Conservation (phyloP, 2,888 invertebrate species). For the Leuctra nigra region DNA sequence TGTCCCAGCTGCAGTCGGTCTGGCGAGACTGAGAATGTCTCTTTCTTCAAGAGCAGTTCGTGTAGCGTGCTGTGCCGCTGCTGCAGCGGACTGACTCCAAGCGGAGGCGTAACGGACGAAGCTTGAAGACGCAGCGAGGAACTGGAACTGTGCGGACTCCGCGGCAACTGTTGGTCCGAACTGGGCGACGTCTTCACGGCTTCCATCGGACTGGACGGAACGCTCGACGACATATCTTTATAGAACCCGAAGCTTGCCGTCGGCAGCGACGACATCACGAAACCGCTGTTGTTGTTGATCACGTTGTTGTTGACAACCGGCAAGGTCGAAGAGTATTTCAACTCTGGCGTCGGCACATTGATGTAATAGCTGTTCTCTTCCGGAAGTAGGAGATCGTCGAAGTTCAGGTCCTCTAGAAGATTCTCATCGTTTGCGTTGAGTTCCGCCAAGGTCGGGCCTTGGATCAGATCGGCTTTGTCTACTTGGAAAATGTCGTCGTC, state of each 20-base stretch:
- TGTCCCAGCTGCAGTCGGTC: conserved; percentile 52
- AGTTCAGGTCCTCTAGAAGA: conserved; percentile 74
- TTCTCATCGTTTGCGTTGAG: conserved; percentile 80
- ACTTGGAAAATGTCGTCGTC: conserved; percentile 74
- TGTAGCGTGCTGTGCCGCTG: conserved; percentile 49
- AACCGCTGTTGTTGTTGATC: conserved; percentile 31
- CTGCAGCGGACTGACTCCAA: conserved; percentile 33
- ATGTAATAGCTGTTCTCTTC: conserved; percentile 54
- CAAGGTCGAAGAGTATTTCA: conserved; percentile 29
- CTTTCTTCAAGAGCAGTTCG: conserved; percentile 62
- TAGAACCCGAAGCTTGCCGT: conserved; percentile 35
- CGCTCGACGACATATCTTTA: conserved; percentile 38
- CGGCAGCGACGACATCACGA: conserved; percentile 36
- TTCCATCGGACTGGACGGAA: conserved; percentile 48
- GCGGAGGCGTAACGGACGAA: conserved; percentile 38
- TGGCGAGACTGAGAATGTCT: conserved; percentile 48
- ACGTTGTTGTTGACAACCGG: conserved; percentile 28
- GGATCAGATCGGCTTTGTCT: conserved; percentile 78
- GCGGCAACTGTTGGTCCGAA: conserved; percentile 54
- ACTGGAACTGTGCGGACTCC: conserved; percentile 57
- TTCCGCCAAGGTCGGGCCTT: conserved; percentile 77
- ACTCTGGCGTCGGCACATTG: conserved; percentile 35
- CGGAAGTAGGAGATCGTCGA: conserved; percentile 73
- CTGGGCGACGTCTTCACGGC: conserved; percentile 28
- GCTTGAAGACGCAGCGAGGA: conserved; percentile 43